Conservation (phyloP, 1,140 invertebrate genomes). For the Anastatus disparis region DNA sequence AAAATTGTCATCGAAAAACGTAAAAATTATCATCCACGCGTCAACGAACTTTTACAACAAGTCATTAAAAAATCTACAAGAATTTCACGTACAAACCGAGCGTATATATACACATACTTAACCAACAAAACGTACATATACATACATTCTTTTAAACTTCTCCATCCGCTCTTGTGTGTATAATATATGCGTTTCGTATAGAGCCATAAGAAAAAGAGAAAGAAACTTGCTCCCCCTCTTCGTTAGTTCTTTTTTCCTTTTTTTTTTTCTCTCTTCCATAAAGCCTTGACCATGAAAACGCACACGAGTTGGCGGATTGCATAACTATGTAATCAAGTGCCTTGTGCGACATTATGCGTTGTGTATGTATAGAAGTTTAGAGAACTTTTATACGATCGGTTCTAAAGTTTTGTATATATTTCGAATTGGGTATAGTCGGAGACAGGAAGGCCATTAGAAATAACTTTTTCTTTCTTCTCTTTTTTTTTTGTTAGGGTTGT, state of each 20-base stretch:
- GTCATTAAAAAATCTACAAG: too few relatives aligned
- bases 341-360: constrained; percentile 40
- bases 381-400: neutral
- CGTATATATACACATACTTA: too few relatives aligned
- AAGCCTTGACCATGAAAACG: constrained; percentile 62
- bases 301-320: constrained; percentile 56
- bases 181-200: constrained; percentile 28
- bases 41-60: too few relatives aligned
- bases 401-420: constrained; percentile 9
- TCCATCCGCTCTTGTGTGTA: neutral
- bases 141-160: too few relatives aligned
- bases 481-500: too few relatives aligned
- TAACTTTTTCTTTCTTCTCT: constrained; percentile 26
- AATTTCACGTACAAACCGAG: too few relatives aligned
- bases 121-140: too few relatives aligned
- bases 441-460: constrained; percentile 9
- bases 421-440: neutral
- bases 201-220: constrained; percentile 43
- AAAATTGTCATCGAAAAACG: too few relatives aligned
- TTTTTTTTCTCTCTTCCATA: neutral
- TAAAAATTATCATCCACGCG: too few relatives aligned
- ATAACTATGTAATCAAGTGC: constrained; percentile 58
- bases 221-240: too few relatives aligned
- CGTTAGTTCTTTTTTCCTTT: too few relatives aligned
- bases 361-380: constrained; percentile 8